Evolutionary conservation across 2,797 vertebrate species (phyloP).

Genomic region (Sebastiscus albofasciatus): DNA sequence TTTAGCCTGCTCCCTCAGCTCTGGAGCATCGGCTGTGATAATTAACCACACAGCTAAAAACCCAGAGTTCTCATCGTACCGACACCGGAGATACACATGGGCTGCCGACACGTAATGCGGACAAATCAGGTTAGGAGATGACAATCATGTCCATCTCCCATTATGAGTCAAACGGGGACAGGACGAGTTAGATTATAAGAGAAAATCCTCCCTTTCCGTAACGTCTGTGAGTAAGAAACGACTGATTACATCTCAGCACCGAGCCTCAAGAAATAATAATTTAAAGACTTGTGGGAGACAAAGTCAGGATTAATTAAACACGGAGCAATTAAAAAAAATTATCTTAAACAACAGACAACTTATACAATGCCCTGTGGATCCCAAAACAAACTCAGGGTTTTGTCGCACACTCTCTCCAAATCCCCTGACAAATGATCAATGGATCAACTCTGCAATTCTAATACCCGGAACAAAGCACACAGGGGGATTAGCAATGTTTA

Average conservation of each 20-base stretch:
- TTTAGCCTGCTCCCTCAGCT: constrained; percentile 67
- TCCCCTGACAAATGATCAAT: constrained; percentile 66
- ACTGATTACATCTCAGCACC: constrained; percentile 29
- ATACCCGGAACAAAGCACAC: constrained; percentile 52
- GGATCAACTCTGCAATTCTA: constrained; percentile 63
- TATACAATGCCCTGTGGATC: constrained; percentile 36
- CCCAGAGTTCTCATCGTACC: constrained; percentile 9
- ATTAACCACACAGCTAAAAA: constrained; percentile 57
- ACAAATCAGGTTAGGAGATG: not conserved
- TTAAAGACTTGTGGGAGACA: constrained; percentile 26
- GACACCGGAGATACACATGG: not conserved
- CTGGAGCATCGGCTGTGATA: constrained; percentile 47
- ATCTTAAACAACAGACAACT: constrained; percentile 54
- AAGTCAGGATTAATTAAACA: constrained; percentile 56
- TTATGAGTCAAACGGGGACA: constrained; percentile 10
- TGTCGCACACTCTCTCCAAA: constrained; percentile 39
- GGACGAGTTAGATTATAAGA: not conserved
- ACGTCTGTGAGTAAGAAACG: not conserved
- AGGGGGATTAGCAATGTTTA: constrained; percentile 73
- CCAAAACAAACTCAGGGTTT: constrained; percentile 43
- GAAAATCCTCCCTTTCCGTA: not conserved
- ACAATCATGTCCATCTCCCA: not conserved
- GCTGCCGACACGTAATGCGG: not conserved
- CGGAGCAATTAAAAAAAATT: constrained; percentile 34
- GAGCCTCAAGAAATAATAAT: constrained; percentile 13